Evolutionary conservation across 2,888 invertebrate species (phyloP), one percentile per base, ranked within the genome.

Genomic region (Andrena haemorrhoa): DNA sequence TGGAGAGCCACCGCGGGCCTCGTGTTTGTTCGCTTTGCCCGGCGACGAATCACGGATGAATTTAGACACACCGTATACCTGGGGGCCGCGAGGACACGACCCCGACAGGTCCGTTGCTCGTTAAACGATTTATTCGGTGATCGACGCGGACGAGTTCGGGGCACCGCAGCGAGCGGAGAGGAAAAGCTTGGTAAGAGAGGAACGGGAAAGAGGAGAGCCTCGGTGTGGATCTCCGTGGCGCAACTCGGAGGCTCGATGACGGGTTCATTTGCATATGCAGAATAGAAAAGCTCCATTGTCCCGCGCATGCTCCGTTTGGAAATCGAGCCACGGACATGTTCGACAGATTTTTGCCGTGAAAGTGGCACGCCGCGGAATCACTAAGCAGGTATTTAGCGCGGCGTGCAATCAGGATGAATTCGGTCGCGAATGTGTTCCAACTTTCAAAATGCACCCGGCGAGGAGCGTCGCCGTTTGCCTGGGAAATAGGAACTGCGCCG

Each of bases 11-110:
- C 81, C 72, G 31, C 72, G 79, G 31, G 56, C 72, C 60, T 47
- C 63, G 73, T 76, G 77, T 86, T 86, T 81, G 78, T 81, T 82
- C 84, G 81, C 69, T 81, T 73, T 65, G 76, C 12, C 70, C 71
- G 86, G 79, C 84, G 88, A 84, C 85, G 84, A 87, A 86, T 87
- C 88, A 86, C 82, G 81, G 76, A 88, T 88, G 86, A 79, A 87
- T 87, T 87, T 84, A 88, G 82, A 88, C 77, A 58, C 77, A 58
- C 78, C 76, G 72, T 82, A 73, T 84, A 84, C 68, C 75, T 79
- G 75, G 6, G 66, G 31, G 2, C 51, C 35, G 35, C 53, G 68
- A 35, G 73, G 60, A 83, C 82, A 64, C 82, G 73, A 81, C 70
- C 69, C 72, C 72, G 5, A n/a, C 16, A 20, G 60, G 64, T 31